A percentile compares a stretch with the other conserved stretches of the same genome.
These are phyloP conservation scores for Narcine bancroftii DNA, from an alignment of 2,113 vertebrate species.

Conservation along the genomic window DNA sequence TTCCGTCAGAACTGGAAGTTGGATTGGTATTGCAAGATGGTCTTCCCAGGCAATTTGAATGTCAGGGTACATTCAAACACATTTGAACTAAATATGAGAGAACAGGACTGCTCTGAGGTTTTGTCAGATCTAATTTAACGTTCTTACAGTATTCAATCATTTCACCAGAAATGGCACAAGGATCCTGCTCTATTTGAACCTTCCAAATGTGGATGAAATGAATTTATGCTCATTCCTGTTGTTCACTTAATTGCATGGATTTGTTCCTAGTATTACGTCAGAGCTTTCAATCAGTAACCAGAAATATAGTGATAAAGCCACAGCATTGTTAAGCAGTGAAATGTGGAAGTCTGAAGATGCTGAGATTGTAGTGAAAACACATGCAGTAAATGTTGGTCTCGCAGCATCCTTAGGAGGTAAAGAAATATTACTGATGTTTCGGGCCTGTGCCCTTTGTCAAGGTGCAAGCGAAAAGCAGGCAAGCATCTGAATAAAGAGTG, in stretches of 20 bases:
- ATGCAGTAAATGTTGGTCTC: too few species aligned
- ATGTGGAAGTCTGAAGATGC: too few species aligned
- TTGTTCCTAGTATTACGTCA: conserved; percentile 10
- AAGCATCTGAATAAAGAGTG: too few species aligned
- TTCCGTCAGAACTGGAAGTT: not conserved
- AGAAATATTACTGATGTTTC: too few species aligned
- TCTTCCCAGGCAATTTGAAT: not conserved
- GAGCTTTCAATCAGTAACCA: conserved; percentile 35
- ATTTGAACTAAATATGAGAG: not conserved
- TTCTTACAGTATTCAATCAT: conserved; percentile 6
- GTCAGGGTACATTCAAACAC: not conserved
- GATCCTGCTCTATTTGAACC: not conserved
- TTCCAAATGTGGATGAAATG: not conserved
- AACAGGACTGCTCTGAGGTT: not conserved
- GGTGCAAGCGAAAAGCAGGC: too few species aligned
- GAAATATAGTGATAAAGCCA: not conserved
- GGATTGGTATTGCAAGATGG: not conserved
- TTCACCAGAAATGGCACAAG: not conserved
- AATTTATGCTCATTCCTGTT: not conserved
- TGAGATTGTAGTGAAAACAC: too few species aligned
- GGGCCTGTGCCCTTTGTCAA: too few species aligned
- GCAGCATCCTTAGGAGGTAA: too few species aligned
- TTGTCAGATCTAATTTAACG: conserved; percentile 1
- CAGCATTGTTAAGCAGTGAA: not conserved
- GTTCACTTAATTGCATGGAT: not conserved